Percentiles rank a stretch among this genome's conserved stretches.
These are phyloP conservation scores for Stichopus chloronotus DNA, from an alignment of 35 echinoderm and acorn worm species.

Conservation along the genomic window DNA sequence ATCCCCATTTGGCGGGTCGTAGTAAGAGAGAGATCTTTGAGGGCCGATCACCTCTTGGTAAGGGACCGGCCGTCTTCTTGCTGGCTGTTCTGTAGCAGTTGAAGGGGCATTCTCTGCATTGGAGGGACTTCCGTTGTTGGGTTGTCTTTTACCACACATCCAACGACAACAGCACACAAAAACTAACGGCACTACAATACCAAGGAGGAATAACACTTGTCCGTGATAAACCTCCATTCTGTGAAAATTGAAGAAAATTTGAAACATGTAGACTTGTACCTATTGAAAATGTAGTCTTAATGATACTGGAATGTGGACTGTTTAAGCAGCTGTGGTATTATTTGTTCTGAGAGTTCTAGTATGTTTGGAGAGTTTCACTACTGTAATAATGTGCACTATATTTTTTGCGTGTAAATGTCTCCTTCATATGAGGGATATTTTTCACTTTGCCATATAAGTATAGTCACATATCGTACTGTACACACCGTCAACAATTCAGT, in stretches of 20 bases:
- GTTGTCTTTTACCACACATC: conserved; percentile 10
- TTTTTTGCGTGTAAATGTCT: too few species aligned
- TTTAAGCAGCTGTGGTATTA: too few species aligned
- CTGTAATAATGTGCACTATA: too few species aligned
- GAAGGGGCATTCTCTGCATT: neutral
- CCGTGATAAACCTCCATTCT: conserved; percentile 29
- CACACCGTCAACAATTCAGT: too few species aligned
- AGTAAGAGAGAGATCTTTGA: conserved; percentile 28
- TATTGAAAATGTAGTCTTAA: too few species aligned
- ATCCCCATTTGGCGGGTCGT: conserved; percentile 44
- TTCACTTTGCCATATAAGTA: too few species aligned
- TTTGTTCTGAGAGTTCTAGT: too few species aligned
- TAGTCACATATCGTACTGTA: too few species aligned
- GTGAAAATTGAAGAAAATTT: neutral
- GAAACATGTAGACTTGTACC: too few species aligned
- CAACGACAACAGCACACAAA: conserved; percentile 11
- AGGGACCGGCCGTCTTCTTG: neutral
- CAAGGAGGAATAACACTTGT: conserved; percentile 25
- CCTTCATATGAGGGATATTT: too few species aligned
- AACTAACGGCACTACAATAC: conserved; percentile 5
- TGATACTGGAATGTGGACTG: too few species aligned
- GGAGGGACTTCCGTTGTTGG: neutral
- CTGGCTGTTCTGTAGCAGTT: neutral
- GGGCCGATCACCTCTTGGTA: neutral
- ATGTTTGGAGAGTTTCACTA: too few species aligned